Evolutionary conservation across 2,797 vertebrate genomes (phyloP), one percentile per base, ranked within the genome.

Genomic region (Odontamblyopus lacepedii): DNA sequence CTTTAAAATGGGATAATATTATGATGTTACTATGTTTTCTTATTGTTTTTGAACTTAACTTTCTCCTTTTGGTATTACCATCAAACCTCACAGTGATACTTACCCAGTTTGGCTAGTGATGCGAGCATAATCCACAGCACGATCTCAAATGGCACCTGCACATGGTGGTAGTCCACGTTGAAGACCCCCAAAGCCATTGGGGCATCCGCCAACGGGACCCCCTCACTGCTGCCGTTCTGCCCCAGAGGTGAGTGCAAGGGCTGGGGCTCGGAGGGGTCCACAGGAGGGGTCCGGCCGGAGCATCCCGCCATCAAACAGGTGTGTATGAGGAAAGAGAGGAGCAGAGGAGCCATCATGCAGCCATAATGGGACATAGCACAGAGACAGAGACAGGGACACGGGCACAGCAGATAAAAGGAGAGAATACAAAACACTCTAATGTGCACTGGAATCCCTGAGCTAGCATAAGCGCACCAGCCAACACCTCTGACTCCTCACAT

Each of bases 111-210:
- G 76, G 95, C 95, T 83, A 96, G 80, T 12, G 95, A 96, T 0
- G 93, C 94, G 79, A 96, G 80, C 94, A 95, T 95, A 88, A 96
- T 95, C 95, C 95, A 96, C 76, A 95, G 87, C 0, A 93, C 94
- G 9, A 96, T 96, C 83, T 95, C 93, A 71, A 95, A 96, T 56
- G 95, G 95, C 2, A 94, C 90, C 77, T 94, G 93, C 57, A 95
- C 93, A 0, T 95, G 94, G 70, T 94, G 93, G 29, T 96, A 96
- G 82, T 96, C 94, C 90, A 94, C 77, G 0, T 93, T 95, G 88
- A 95, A 92, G 65, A 92, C 78, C 51, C 80, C 85, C 66, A 89
- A 78, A 68, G 81, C 80, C 81, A 73, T 72, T 53, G 83, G 87
- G 44, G 82, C 53, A 69, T 86, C 83, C 71, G 76, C 67, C n/a